Conservation (phyloP, 2,113 vertebrate species). For the Peromyscus polionotus region DNA sequence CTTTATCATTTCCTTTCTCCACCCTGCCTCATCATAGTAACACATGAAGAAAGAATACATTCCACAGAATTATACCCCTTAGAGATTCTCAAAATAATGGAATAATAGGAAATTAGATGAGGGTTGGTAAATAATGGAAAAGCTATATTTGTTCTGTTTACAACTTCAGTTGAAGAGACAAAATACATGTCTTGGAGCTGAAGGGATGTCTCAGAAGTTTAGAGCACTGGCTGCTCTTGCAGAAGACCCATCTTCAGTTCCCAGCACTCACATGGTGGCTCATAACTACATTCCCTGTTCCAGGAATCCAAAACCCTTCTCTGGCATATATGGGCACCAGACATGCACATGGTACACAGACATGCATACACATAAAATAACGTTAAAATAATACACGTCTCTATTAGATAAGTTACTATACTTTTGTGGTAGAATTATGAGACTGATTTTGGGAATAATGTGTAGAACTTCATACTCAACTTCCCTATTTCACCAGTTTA, state of each 20-base stretch:
- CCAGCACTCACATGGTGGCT: neutral
- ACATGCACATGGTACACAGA: neutral
- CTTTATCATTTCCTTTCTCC: too few relatives aligned
- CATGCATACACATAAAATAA: neutral
- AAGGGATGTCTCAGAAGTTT: too few relatives aligned
- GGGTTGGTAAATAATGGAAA: neutral
- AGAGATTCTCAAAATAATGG: neutral
- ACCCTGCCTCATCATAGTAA: neutral
- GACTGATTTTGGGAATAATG: neutral
- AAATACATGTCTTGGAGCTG: neutral
- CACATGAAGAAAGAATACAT: neutral
- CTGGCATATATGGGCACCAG: neutral
- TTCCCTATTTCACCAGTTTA: neutral
- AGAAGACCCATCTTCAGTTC: neutral
- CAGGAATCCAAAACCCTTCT: neutral
- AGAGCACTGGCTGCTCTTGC: neutral
- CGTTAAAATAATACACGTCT: neutral
- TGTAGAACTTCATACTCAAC: neutral
- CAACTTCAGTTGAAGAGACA: neutral
- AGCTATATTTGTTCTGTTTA: neutral
- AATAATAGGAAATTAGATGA: neutral
- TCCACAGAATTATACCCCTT: neutral
- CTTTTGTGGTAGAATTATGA: neutral
- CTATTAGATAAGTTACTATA: neutral
- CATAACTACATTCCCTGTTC: neutral